Conservation (phyloP, 2,113 vertebrate species). For the Nothobranchius kuhntae region DNA sequence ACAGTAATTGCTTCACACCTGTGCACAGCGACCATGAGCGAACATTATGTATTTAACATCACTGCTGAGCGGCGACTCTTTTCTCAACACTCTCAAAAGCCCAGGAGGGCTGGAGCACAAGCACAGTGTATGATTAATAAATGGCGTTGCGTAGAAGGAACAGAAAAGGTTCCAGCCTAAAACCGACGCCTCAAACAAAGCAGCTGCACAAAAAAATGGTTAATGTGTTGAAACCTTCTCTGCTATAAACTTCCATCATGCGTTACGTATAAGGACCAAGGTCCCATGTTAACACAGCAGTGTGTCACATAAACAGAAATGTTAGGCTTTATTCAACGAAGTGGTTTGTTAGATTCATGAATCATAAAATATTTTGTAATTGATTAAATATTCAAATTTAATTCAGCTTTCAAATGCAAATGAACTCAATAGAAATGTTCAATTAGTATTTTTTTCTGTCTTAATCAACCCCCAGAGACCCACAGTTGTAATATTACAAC, state of each 20-base stretch:
- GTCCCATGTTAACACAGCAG: too few relatives aligned
- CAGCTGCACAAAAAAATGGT: neutral
- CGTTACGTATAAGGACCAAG: neutral
- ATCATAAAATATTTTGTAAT: too few relatives aligned
- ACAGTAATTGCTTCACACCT: constrained; percentile 5
- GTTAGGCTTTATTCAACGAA: too few relatives aligned
- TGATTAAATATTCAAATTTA: too few relatives aligned
- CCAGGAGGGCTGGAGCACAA: neutral
- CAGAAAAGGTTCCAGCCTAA: neutral
- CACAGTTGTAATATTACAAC: too few relatives aligned
- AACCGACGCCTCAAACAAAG: neutral
- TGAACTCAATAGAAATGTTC: too few relatives aligned
- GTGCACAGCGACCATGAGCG: too few relatives aligned
- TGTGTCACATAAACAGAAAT: too few relatives aligned
- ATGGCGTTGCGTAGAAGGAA: neutral
- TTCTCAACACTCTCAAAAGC: neutral
- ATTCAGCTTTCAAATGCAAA: too few relatives aligned
- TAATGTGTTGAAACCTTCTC: neutral
- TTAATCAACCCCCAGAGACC: too few relatives aligned
- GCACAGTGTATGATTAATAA: neutral
- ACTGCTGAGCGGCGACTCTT: neutral
- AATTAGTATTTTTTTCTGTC: too few relatives aligned
- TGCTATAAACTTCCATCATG: neutral
- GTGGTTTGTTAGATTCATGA: too few relatives aligned
- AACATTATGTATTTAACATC: constrained; percentile 3